phyloP scores from a whole-genome alignment of 2,797 vertebrate species.

The Synaphobranchus kaupii region DNA sequence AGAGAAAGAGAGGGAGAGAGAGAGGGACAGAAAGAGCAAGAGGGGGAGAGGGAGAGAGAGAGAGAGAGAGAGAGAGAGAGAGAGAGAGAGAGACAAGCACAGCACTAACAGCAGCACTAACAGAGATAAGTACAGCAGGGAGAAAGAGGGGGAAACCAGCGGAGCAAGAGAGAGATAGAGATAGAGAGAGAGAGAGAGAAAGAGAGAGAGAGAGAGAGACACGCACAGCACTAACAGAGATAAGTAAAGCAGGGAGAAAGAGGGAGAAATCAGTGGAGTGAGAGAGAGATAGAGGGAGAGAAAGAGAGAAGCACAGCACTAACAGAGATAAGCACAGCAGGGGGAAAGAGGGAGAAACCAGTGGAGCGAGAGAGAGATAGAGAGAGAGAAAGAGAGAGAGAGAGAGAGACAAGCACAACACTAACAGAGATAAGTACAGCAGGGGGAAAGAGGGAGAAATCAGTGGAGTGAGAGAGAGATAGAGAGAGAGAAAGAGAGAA shows the following conservation, averaged over 20 bases:
- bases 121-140: background rate
- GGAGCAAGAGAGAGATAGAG: background rate
- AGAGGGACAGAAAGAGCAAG: background rate
- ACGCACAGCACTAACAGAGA: background rate
- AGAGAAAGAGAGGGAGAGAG: background rate
- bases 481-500: background rate
- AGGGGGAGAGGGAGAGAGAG: background rate
- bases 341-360: background rate
- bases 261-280: too few relatives aligned
- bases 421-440: background rate
- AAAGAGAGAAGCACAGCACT: conserved; percentile 7
- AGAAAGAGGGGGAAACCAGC: too few relatives aligned
- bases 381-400: background rate
- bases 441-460: too few relatives aligned
- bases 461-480: too few relatives aligned
- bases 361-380: background rate
- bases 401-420: background rate
- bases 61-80: background rate
- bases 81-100: background rate
- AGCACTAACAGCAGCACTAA: background rate
- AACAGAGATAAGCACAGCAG: background rate
- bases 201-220: background rate
- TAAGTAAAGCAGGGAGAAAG: background rate
- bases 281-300: background rate
- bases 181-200: background rate